Conservation (phyloP, 2,113 vertebrate species). For the Strix aluco region DNA sequence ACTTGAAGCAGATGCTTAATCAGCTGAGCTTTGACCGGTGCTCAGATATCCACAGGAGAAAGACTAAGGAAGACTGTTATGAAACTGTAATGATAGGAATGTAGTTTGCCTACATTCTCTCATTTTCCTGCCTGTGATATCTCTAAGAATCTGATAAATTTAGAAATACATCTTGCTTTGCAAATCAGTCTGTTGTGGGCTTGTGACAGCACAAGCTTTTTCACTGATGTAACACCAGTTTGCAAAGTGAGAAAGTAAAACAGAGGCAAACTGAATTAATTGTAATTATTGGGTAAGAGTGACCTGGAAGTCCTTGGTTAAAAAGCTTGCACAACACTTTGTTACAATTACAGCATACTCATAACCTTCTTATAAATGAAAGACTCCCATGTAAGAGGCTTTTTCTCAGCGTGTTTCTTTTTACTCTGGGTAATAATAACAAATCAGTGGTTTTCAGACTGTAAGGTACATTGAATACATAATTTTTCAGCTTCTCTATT, state of each 20-base stretch:
- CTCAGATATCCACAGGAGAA: neutral
- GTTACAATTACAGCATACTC: neutral
- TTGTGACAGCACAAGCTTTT: neutral
- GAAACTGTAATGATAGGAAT: neutral
- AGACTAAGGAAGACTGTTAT: neutral
- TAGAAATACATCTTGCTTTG: neutral
- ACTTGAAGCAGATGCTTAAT: neutral
- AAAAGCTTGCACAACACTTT: neutral
- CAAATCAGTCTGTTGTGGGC: neutral
- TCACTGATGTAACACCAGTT: neutral
- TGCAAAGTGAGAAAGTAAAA: neutral
- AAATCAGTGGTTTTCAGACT: neutral
- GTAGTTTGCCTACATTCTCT: neutral
- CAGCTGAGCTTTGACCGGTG: neutral
- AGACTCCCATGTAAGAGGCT: neutral
- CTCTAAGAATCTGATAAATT: neutral
- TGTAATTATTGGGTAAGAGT: neutral
- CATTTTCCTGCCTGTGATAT: neutral
- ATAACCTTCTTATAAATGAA: neutral
- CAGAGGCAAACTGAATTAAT: neutral
- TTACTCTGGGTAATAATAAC: neutral
- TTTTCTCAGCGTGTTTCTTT: neutral
- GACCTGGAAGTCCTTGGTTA: neutral
- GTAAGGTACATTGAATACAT: neutral
- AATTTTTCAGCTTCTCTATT: neutral